Percentiles rank a stretch among this genome's conserved stretches.
Conservation (phyloP, 1,140 invertebrate genomes). For the Drosophila prosaltans region DNA sequence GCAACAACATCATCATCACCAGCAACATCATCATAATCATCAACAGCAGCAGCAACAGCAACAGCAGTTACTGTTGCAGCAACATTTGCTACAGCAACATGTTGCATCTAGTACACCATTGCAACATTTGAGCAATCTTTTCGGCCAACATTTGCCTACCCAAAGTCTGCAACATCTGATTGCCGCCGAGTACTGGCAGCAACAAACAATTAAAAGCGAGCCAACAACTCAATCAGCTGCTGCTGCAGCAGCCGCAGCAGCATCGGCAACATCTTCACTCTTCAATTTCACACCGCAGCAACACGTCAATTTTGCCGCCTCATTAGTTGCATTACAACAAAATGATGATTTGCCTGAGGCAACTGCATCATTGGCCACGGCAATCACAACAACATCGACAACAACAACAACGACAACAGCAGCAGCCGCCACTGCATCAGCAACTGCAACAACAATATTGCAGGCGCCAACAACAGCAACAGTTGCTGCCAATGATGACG, state of each 20-base stretch:
- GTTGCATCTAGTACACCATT: slow-evolving; percentile 63
- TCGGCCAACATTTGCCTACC: slow-evolving; percentile 76
- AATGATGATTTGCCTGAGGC: slow-evolving; percentile 67
- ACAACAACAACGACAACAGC: slow-evolving; percentile 15
- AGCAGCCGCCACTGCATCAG: slow-evolving; percentile 36
- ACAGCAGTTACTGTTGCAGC: slow-evolving; percentile 56
- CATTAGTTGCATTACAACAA: slow-evolving; percentile 79
- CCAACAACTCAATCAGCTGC: slow-evolving; percentile 76
- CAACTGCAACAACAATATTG: slow-evolving; percentile 30
- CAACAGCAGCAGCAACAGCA: slow-evolving; percentile 64
- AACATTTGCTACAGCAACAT: slow-evolving; percentile 73
- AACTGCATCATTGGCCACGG: slow-evolving; percentile 41
- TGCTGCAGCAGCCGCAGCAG: slow-evolving; percentile 27
- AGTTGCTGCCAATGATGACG: slow-evolving; percentile 15
- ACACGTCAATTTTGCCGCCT: slow-evolving; percentile 79
- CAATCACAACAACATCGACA: slow-evolving; percentile 26
- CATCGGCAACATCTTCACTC: slow-evolving; percentile 51
- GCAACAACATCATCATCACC: slow-evolving; percentile 35
- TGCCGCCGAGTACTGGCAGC: slow-evolving; percentile 71
- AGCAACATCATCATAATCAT: slow-evolving; percentile 40
- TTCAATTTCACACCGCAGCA: slow-evolving; percentile 72
- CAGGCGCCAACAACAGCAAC: slow-evolving; percentile 47
- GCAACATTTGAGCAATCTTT: slow-evolving; percentile 75
- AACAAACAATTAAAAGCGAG: slow-evolving; percentile 72
- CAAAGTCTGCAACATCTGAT: slow-evolving; percentile 72